Conservation (phyloP, 2,113 vertebrate species). For the Ptychochromis oligacanthus region DNA sequence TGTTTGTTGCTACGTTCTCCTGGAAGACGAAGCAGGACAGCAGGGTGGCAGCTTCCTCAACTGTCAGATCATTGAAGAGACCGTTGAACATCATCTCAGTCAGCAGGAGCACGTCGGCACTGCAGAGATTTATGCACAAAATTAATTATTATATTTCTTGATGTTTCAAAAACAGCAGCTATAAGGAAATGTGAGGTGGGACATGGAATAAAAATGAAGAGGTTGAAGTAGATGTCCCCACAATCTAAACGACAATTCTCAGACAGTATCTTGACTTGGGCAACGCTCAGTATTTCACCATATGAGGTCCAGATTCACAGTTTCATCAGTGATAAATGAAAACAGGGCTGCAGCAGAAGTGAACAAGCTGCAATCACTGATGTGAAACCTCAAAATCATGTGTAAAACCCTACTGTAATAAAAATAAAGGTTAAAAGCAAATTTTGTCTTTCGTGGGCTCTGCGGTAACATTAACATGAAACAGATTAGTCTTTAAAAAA, state of each 20-base stretch:
- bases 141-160: no score
- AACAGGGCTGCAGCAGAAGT: not conserved
- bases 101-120: conserved; percentile 93
- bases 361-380: not conserved
- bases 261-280: not conserved
- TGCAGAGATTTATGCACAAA: conserved; percentile 65
- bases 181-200: not conserved
- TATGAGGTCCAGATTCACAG: not conserved
- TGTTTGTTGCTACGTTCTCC: conserved; percentile 86
- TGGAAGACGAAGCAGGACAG: conserved; percentile 99
- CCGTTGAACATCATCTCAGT: conserved; percentile 99
- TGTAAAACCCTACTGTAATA: no score
- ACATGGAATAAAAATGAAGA: not conserved
- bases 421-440: no score
- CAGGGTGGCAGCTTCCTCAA: conserved; percentile 91
- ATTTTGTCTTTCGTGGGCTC: no score
- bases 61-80: conserved; percentile 93
- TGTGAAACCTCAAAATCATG: no score
- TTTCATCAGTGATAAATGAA: not conserved
- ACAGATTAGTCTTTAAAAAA: no score
- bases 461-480: no score
- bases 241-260: not conserved
- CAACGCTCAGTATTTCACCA: not conserved
- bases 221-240: not conserved
- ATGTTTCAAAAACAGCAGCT: not conserved